phyloP scores from a whole-genome alignment of 2,113 vertebrate genomes.

The Neodontobutis hainanensis region DNA sequence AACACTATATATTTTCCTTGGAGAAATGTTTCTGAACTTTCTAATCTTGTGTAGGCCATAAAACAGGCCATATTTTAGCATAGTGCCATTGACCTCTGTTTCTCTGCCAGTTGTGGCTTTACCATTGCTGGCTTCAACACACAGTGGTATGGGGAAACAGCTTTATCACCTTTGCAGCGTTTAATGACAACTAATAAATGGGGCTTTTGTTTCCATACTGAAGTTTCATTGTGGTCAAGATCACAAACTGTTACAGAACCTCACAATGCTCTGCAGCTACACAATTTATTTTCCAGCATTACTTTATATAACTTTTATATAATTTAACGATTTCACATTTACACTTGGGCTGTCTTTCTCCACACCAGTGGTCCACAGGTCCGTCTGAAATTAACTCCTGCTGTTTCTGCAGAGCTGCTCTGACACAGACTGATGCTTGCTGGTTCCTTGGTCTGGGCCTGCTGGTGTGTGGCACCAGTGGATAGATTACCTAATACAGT shows the following conservation, averaged over 20 bases:
- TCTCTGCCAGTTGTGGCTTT: conserved; percentile 32
- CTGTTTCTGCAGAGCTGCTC: conserved; percentile 54
- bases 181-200: conserved; percentile 71
- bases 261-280: neutral
- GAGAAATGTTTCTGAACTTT: conserved; percentile 42
- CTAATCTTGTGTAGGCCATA: conserved; percentile 64
- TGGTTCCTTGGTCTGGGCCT: conserved; percentile 57
- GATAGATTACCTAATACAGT: conserved; percentile 81
- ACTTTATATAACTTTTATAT: neutral
- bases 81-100: conserved; percentile 65
- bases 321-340: conserved; percentile 14
- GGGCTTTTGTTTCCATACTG: conserved; percentile 63
- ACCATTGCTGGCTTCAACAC: conserved; percentile 51
- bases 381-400: conserved; percentile 54
- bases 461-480: conserved; percentile 64
- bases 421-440: conserved; percentile 65
- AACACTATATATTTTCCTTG: conserved; percentile 10
- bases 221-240: conserved; percentile 62
- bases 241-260: conserved; percentile 50
- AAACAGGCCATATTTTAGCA: conserved; percentile 69
- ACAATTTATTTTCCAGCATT: neutral
- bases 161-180: conserved; percentile 68
- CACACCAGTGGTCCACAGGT: conserved; percentile 29
- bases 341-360: conserved; percentile 31
- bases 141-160: conserved; percentile 61